A percentile compares a stretch with the other conserved stretches of the same genome.
These are phyloP conservation scores for Volucella zonaria DNA, from an alignment of 2,888 invertebrate genomes.

Conservation along the genomic window DNA sequence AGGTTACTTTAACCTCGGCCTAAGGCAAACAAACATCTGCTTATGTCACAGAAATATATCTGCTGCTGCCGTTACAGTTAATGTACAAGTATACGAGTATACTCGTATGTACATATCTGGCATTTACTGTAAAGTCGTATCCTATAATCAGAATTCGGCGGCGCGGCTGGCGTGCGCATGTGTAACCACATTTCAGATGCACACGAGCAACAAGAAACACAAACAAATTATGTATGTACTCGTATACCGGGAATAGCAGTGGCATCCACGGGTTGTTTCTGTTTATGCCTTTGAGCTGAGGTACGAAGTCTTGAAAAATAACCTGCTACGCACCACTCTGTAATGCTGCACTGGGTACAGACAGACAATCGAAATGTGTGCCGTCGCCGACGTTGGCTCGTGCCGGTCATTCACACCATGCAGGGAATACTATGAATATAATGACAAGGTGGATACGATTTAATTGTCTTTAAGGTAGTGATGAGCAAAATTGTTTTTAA, in stretches of 20 bases:
- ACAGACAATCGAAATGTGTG: background rate
- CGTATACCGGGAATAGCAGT: slow-evolving; percentile 13
- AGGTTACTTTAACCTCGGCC: slow-evolving; percentile 47
- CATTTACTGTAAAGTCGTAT: slow-evolving; percentile 21
- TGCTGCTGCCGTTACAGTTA: slow-evolving; percentile 39
- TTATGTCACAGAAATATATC: slow-evolving; percentile 51
- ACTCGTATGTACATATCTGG: background rate
- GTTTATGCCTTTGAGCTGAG: slow-evolving; percentile 16
- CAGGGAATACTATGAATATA: background rate
- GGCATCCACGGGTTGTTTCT: slow-evolving; percentile 17
- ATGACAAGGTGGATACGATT: slow-evolving; percentile 43
- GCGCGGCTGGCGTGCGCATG: slow-evolving; percentile 43
- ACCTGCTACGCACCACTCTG: background rate
- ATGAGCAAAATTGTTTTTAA: slow-evolving; percentile 35
- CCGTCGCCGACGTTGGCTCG: slow-evolving; percentile 43
- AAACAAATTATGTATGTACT: background rate
- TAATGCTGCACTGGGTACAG: background rate
- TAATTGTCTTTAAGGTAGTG: slow-evolving; percentile 26
- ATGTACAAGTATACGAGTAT: slow-evolving; percentile 29
- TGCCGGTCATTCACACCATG: slow-evolving; percentile 59
- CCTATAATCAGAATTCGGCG: slow-evolving; percentile 58
- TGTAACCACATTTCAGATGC: slow-evolving; percentile 11
- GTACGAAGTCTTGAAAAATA: slow-evolving; percentile 26
- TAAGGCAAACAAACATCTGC: slow-evolving; percentile 52
- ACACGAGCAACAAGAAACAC: background rate